These are phyloP conservation scores for Cheilosia vernalis DNA, from an alignment of 2,888 invertebrate species.

Conservation along the genomic window DNA sequence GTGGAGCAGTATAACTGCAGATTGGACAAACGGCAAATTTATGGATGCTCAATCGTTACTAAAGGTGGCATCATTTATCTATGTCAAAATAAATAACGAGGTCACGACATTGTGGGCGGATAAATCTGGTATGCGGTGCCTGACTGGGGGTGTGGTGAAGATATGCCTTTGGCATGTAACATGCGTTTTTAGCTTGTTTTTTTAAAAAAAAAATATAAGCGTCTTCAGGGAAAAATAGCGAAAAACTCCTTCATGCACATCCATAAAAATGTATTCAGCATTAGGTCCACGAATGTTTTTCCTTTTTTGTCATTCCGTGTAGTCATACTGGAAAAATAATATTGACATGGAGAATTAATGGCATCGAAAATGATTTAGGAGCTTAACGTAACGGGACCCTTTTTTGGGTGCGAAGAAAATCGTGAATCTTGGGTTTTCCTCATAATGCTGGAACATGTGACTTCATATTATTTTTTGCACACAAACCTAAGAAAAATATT, in stretches of 20 bases:
- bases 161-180: conserved; percentile 66
- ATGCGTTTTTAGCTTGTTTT: conserved; percentile 69
- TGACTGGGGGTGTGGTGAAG: conserved; percentile 20
- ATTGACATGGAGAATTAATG: conserved; percentile 76
- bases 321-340: conserved; percentile 54
- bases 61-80: conserved; percentile 71
- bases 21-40: conserved; percentile 37
- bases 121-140: conserved; percentile 18
- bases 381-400: conserved; percentile 37
- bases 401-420: conserved; percentile 13
- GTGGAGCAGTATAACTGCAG: conserved; percentile 37
- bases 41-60: conserved; percentile 66
- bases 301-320: conserved; percentile 43
- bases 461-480: conserved; percentile 37
- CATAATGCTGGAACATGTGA: conserved; percentile 20
- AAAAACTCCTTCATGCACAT: conserved; percentile 40
- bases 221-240: conserved; percentile 14
- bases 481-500: conserved; percentile 25
- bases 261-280: conserved; percentile 39
- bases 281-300: conserved; percentile 39
- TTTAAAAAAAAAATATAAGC: conserved; percentile 26
- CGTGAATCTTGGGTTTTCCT: background rate
- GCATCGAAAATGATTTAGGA: conserved; percentile 76
- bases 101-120: conserved; percentile 59
- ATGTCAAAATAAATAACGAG: conserved; percentile 65